Conservation (phyloP, 2,888 invertebrate genomes). For the Tetropium fuscum region DNA sequence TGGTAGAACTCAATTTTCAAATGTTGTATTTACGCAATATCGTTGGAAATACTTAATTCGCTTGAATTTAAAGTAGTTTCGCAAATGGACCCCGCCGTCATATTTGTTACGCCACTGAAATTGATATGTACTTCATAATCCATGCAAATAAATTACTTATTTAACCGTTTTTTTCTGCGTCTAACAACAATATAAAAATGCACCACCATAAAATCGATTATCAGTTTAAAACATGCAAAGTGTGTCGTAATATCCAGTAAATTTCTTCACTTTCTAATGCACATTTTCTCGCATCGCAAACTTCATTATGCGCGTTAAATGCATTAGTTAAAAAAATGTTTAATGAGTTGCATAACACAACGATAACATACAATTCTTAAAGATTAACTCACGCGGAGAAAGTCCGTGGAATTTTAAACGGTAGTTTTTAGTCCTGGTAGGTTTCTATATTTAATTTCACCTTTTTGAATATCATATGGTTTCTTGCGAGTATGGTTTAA, state of each 20-base stretch:
- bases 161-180: not conserved
- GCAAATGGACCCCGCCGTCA: too few species aligned
- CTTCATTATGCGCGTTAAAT: slow-evolving; percentile 37
- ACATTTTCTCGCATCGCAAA: slow-evolving; percentile 39
- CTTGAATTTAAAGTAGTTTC: too few species aligned
- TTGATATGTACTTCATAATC: too few species aligned
- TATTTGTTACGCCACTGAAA: too few species aligned
- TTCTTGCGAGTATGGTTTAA: slow-evolving; percentile 5
- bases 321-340: slow-evolving; percentile 31
- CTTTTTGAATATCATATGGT: not conserved
- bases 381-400: slow-evolving; percentile 20
- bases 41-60: too few species aligned
- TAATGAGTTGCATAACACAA: slow-evolving; percentile 31
- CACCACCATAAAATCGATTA: slow-evolving; percentile 9
- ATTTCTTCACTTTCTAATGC: slow-evolving; percentile 44
- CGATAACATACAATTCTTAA: slow-evolving; percentile 29
- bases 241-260: slow-evolving; percentile 33
- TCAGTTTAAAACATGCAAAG: slow-evolving; percentile 41
- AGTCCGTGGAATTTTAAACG: slow-evolving; percentile 12
- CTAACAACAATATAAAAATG: slow-evolving; percentile 1
- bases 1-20: too few species aligned
- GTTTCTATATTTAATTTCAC: not conserved
- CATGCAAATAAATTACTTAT: not conserved
- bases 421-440: not conserved
- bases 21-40: too few species aligned